Base-by-base conservation (phyloP, 2,888 invertebrate species). In the Caenorhabditis sp. region DNA sequence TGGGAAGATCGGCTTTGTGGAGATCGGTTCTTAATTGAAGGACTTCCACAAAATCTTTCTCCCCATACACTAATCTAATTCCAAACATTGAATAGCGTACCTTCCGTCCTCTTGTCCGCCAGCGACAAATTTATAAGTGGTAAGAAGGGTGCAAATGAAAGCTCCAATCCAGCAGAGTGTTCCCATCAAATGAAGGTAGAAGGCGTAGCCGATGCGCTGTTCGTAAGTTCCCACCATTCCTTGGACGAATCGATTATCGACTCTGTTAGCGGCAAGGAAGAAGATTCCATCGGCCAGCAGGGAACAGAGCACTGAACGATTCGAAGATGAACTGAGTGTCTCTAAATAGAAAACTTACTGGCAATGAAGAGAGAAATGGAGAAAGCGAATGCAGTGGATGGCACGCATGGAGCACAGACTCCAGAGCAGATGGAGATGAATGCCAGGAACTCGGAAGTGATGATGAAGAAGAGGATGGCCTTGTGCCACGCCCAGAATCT, bases 221-320 rank as follows among this genome's bases (percentile, higher is more conserved):
- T 90, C 90, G 82, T 90, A 90, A n/a, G 90, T 90, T 64, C 89
- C 90, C 26, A 90, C 90, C 80, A 90, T 87, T 83, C 90, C 90
- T 68, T 88, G 88, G 9, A 90, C 90, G 79, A 90, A 90, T 64
- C 90, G 85, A 53, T 89, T 88, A 76, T 90, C 90, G 56, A 90
- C 90, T 50, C 91, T 82, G 47, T 90, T 91, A 6, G 90, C 91
- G 26, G 90, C 90, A 44, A 90, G 85, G 85, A 90, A 90, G 87
- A 90, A 90, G 40, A 90, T 85, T 9, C 88, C 87, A 55, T 90
- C 89, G 50, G 90, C 89, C 50, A 90, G 83, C 60, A 90, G 53
- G 0, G 90, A 90, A 76, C 82, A 86, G 44, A 90, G 65, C 85
- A 91, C 90, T 90, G 76, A 28, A 56, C 9, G 18, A 32, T 40